phyloP scores from a whole-genome alignment of 1,140 invertebrate species.

The Lepidurus apus region DNA sequence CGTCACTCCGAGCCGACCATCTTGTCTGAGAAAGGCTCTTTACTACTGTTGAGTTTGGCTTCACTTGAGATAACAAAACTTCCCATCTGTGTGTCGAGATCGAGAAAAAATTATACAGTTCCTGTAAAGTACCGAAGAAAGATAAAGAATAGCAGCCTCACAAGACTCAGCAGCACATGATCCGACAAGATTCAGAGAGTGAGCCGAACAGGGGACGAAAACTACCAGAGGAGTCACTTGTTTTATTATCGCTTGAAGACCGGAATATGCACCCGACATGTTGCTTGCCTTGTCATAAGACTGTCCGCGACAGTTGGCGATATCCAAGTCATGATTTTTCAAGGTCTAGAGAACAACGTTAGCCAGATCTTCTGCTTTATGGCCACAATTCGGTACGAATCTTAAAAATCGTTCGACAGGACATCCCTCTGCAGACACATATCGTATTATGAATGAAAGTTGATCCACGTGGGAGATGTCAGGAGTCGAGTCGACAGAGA shows the following conservation, averaged over 20 bases:
- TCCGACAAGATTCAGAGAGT: constrained; percentile 23
- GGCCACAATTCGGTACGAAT: constrained; percentile 23
- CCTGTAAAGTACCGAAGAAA: no score
- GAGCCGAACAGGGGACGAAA: constrained; percentile 15
- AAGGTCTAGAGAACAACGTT: constrained; percentile 26
- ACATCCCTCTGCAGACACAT: constrained; percentile 6
- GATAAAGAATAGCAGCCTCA: constrained; percentile 34
- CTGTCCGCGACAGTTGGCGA: constrained; percentile 35
- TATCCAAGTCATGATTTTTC: constrained; percentile 33
- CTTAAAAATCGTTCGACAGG: constrained; percentile 28
- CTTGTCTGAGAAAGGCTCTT: no score
- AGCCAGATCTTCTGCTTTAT: constrained; percentile 24
- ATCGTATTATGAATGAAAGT: constrained; percentile 39
- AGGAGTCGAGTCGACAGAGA: constrained; percentile 44
- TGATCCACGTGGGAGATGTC: constrained; percentile 45
- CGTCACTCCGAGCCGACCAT: no score
- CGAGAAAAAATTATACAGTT: no score
- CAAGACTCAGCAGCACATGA: neutral
- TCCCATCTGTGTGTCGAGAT: no score
- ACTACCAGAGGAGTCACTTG: neutral
- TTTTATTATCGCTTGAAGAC: constrained; percentile 35
- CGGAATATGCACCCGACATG: constrained; percentile 15
- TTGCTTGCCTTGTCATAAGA: constrained; percentile 17
- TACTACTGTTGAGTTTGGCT: no score
- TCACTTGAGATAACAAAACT: no score